Conservation (phyloP, 2,888 invertebrate species). For the Drepana falcataria region DNA sequence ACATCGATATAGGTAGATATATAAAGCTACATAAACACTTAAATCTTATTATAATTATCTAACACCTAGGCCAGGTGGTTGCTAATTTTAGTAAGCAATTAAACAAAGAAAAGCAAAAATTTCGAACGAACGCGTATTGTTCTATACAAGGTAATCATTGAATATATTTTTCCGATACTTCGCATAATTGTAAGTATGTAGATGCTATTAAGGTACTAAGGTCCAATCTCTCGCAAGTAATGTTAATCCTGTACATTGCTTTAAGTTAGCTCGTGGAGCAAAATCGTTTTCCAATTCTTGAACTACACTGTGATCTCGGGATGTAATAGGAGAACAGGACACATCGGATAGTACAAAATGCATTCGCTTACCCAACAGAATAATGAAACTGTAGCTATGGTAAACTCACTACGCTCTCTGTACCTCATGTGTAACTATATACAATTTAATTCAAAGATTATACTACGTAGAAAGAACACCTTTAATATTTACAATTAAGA, state of each 20-base stretch:
- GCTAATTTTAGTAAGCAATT: no score
- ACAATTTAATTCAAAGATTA: slow-evolving; percentile 22
- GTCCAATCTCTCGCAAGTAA: neutral
- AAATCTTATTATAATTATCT: no score
- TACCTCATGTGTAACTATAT: slow-evolving; percentile 37
- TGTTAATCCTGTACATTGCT: slow-evolving; percentile 13
- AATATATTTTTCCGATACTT: no score
- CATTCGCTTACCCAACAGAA: slow-evolving; percentile 41
- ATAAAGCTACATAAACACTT: no score
- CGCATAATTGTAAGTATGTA: no score
- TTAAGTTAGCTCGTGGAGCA: slow-evolving; percentile 7
- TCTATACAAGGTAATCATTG: no score
- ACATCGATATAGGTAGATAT: no score
- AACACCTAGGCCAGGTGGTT: no score
- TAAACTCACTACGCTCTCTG: slow-evolving; percentile 18
- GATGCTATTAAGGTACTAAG: no score
- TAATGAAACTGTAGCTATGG: slow-evolving; percentile 36
- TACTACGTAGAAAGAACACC: slow-evolving; percentile 7
- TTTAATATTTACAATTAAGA: no score
- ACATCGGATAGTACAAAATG: slow-evolving; percentile 20
- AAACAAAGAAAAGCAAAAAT: no score
- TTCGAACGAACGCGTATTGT: no score
- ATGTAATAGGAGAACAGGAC: slow-evolving; percentile 8
- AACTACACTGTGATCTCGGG: slow-evolving; percentile 32
- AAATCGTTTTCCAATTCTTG: slow-evolving; percentile 42